These are phyloP conservation scores for Thera obeliscata DNA, from an alignment of 2,888 invertebrate genomes.

Conservation along the genomic window DNA sequence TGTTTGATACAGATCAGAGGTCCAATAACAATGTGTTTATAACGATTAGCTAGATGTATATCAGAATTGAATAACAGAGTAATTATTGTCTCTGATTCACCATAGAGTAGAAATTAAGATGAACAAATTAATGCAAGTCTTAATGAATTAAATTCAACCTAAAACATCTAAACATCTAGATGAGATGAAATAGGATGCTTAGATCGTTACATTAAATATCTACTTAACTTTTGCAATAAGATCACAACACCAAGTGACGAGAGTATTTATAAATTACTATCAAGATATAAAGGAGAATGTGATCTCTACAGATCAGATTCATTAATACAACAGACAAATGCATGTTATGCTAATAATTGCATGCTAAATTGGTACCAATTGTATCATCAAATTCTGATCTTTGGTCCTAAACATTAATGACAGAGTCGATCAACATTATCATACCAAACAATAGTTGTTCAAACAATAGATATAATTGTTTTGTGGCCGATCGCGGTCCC, in stretches of 20 bases:
- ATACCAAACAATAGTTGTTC: conserved; percentile 54
- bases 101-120: conserved; percentile 18
- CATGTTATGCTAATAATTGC: neutral
- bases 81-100: conserved; percentile 33
- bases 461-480: conserved; percentile 65
- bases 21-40: conserved; percentile 37
- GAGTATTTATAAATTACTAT: no score
- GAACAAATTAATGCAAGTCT: neutral
- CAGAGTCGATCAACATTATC: conserved; percentile 54
- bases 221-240: no score
- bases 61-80: conserved; percentile 15
- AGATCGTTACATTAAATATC: no score
- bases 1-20: conserved; percentile 32
- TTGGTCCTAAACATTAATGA: conserved; percentile 35
- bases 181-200: no score
- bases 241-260: no score
- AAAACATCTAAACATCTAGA: no score
- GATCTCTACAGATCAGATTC: no score
- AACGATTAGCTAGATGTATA: conserved; percentile 33
- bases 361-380: conserved; percentile 35
- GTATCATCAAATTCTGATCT: conserved; percentile 37
- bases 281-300: no score
- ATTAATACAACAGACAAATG: neutral
- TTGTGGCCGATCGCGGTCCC: conserved; percentile 34
- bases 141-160: neutral